phyloP scores from a whole-genome alignment of 2,113 vertebrate species.

The Poeciliopsis occidentalis region DNA sequence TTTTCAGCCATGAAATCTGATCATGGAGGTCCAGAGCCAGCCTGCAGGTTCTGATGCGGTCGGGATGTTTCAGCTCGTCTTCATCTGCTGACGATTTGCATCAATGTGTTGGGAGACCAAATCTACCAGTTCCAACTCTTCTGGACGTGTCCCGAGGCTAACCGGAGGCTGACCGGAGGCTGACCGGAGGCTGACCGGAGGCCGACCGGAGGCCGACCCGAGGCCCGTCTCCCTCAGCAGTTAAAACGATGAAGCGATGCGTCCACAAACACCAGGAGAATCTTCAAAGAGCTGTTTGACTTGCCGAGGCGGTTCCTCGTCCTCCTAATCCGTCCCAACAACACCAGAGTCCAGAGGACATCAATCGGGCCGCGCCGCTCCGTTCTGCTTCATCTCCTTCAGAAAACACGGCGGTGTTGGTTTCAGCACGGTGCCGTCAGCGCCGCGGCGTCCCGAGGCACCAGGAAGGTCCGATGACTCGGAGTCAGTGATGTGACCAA shows the following conservation, averaged over 20 bases:
- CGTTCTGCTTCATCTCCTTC: constrained; percentile 15
- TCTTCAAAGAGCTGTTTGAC: constrained; percentile 44
- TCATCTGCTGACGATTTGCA: neutral
- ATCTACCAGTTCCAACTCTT: neutral
- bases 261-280: constrained; percentile 19
- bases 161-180: no score
- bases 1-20: neutral
- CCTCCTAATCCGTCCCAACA: constrained; percentile 64
- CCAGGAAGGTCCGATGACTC: neutral
- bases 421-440: constrained; percentile 39
- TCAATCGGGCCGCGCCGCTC: constrained; percentile 37
- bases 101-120: neutral
- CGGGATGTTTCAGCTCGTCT: neutral
- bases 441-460: no score
- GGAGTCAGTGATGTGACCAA: neutral
- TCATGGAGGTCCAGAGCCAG: neutral
- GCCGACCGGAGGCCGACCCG: no score
- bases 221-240: neutral
- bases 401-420: constrained; percentile 45
- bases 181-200: no score
- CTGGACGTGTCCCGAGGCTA: neutral
- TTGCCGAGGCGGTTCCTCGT: constrained; percentile 7
- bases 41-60: no score
- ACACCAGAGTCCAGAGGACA: constrained; percentile 17
- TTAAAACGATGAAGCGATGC: constrained; percentile 22